phyloP scores from a whole-genome alignment of 2,797 vertebrate species.

The Sorex maritimensis region DNA sequence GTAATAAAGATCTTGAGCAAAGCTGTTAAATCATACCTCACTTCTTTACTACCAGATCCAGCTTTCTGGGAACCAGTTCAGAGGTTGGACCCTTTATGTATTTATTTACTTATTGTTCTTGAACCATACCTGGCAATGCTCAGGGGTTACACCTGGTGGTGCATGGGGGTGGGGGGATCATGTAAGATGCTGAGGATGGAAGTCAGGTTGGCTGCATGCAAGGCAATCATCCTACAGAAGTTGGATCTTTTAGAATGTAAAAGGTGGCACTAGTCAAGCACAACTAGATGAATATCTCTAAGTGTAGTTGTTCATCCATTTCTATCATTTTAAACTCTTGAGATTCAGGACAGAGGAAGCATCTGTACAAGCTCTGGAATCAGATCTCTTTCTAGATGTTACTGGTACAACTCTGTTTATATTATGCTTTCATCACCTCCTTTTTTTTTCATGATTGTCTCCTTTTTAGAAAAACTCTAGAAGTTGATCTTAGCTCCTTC shows the following conservation, averaged over 20 bases:
- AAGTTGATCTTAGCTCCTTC: not conserved
- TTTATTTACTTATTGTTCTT: too few species aligned
- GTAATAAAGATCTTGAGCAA: constrained; percentile 68
- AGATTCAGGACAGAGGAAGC: not conserved
- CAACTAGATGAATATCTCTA: constrained; percentile 16
- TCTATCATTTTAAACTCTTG: not conserved
- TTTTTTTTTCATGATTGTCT: not conserved
- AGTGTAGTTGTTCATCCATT: not conserved
- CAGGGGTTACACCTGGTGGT: too few species aligned
- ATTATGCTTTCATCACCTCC: not conserved
- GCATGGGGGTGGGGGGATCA: too few species aligned
- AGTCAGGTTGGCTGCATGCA: too few species aligned
- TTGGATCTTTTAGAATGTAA: not conserved
- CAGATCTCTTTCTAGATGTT: not conserved
- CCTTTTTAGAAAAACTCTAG: not conserved
- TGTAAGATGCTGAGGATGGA: too few species aligned
- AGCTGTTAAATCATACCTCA: not conserved
- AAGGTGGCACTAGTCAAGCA: not conserved
- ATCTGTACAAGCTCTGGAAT: not conserved
- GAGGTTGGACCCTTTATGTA: not conserved
- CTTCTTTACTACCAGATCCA: not conserved
- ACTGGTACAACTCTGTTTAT: not conserved
- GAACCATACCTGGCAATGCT: too few species aligned
- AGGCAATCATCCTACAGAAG: not conserved
- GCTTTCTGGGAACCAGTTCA: constrained; percentile 12